Conservation (phyloP, 2,113 vertebrate genomes). For the Neodon shergylaensis region DNA sequence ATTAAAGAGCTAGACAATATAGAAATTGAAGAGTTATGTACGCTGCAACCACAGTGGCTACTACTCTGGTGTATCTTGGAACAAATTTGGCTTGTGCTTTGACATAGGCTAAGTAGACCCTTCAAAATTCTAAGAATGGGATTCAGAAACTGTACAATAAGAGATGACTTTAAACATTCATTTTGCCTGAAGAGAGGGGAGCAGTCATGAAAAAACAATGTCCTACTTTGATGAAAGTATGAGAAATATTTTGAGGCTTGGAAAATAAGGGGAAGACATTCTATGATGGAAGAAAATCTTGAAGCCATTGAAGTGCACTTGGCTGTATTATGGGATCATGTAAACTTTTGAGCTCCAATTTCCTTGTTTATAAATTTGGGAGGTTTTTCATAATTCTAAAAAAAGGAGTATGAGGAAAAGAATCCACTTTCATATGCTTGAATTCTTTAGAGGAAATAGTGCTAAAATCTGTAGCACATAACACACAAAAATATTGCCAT, state of each 20-base stretch:
- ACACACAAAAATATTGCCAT: conserved; percentile 14
- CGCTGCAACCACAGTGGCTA: background rate
- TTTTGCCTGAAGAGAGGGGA: background rate
- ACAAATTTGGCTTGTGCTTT: background rate
- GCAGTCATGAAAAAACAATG: background rate
- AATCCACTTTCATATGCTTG: conserved; percentile 37
- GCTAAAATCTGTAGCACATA: background rate
- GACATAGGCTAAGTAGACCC: background rate
- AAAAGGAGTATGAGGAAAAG: conserved; percentile 17
- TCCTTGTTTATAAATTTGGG: background rate
- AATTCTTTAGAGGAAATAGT: conserved; percentile 32
- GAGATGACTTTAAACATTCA: background rate
- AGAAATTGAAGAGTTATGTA: conserved; percentile 35
- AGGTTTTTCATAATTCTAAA: background rate
- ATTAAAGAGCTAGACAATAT: background rate
- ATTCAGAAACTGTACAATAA: background rate
- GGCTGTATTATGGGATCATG: background rate
- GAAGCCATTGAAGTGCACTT: background rate
- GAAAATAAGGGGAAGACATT: background rate
- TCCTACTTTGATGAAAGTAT: conserved; percentile 20
- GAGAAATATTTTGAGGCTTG: conserved; percentile 7
- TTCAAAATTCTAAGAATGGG: conserved; percentile 5
- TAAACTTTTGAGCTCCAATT: conserved; percentile 14
- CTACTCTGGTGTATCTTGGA: background rate
- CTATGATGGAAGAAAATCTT: conserved; percentile 3